Evolutionary conservation across 30 jellyfish, hydroid and myxozoan genomes (phyloP), one percentile per base, ranked within the genome.

Genomic region (Euphysa ruthae): DNA sequence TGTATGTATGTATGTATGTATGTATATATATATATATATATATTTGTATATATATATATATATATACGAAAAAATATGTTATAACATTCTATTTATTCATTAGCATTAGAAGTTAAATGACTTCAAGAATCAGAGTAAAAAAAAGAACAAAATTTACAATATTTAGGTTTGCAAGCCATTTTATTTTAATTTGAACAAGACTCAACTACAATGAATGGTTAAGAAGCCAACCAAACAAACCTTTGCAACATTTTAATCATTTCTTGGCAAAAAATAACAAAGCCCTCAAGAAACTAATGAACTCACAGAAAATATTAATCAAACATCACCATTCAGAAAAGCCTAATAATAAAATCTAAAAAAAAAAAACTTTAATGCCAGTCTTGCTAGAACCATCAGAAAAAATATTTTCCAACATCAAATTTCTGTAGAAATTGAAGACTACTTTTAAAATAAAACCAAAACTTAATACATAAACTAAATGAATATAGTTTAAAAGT

Each of bases 341-440:
- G n/a, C 12, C n/a, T 8, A 38, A 8, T 8, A 8, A 52, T 8
- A 52, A 52, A 52, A 21, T 52, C 13, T 38, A 38, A 8, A 38
- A 38, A 38, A 12, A 38, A 38, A 38, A 38, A 38, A 38, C n/a
- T 8, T 38, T 38, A 38, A 38, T 38, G n/a, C n/a, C n/a, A n/a
- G n/a, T n/a, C n/a, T n/a, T n/a, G n/a, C n/a, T n/a, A n/a, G n/a
- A n/a, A n/a, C n/a, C n/a, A n/a, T n/a, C n/a, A n/a, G n/a, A n/a
- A n/a, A n/a, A n/a, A n/a, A 51, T 51, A 26, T 10, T 24, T 5
- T 25, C 15, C 28, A 16, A 2, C 6, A 4, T 50, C 82, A 13
- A 0, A 84, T 93, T 76, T 83, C 71, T 56, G 81, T 69, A 22
- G 42, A 55, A 56, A 75, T 89, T 94, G 94, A 89, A n/a, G 57